These are phyloP conservation scores for Phacellophora camtschatica DNA, from an alignment of 30 jellyfish, hydroid and myxozoan genomes.

Conservation along the genomic window DNA sequence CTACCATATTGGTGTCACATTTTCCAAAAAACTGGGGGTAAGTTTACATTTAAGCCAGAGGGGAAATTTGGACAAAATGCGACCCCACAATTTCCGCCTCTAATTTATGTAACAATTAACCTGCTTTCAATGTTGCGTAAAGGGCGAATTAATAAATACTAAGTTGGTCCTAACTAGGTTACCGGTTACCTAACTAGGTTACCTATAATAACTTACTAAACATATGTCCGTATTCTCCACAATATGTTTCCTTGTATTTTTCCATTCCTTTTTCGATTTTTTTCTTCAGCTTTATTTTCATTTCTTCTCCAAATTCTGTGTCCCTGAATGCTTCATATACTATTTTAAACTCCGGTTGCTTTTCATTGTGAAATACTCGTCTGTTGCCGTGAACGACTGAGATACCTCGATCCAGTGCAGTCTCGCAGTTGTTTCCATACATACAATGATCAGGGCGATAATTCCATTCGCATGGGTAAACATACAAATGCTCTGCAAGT, in stretches of 20 bases:
- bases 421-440: constrained; percentile 79
- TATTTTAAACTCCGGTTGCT: constrained; percentile 81
- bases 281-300: background rate
- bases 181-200: background rate
- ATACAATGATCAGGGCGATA: constrained; percentile 91
- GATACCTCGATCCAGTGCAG: constrained; percentile 67
- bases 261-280: constrained; percentile 40
- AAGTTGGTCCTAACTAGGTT: too few species aligned
- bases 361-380: constrained; percentile 57
- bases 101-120: too few species aligned
- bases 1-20: too few species aligned
- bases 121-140: too few species aligned
- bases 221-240: constrained; percentile 62
- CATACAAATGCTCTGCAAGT: constrained; percentile 42
- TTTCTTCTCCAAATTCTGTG: constrained; percentile 1
- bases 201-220: constrained; percentile 5
- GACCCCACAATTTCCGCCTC: too few species aligned
- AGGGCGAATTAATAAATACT: too few species aligned
- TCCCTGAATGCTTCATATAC: constrained; percentile 65
- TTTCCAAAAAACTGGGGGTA: too few species aligned
- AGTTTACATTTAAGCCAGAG: too few species aligned
- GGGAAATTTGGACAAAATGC: too few species aligned
- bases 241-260: constrained; percentile 21
- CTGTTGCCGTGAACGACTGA: constrained; percentile 89
- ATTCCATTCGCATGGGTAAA: constrained; percentile 87